Evolutionary conservation across 2,113 vertebrate species (phyloP).

Genomic region (Microcebus griseorufus): DNA sequence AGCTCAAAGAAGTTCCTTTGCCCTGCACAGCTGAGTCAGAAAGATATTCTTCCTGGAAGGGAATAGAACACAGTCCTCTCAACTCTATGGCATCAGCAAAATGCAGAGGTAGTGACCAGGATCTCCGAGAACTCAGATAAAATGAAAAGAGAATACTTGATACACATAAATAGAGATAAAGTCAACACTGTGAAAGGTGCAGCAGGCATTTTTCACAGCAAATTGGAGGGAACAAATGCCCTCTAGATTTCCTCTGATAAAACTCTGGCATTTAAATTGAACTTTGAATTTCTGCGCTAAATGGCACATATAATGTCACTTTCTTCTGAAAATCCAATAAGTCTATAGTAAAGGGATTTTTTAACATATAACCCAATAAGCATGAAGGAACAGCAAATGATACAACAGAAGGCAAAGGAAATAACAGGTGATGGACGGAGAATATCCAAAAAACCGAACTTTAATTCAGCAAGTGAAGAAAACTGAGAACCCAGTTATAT

Average conservation of each 20-base stretch:
- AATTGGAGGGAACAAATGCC: neutral
- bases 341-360: neutral
- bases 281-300: constrained; percentile 49
- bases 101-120: neutral
- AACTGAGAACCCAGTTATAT: neutral
- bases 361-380: neutral
- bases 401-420: neutral
- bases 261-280: constrained; percentile 47
- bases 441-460: neutral
- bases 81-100: neutral
- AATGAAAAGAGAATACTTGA: neutral
- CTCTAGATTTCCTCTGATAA: constrained; percentile 48
- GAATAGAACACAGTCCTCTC: neutral
- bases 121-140: neutral
- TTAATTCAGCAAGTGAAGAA: neutral
- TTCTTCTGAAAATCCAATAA: constrained; percentile 22
- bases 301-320: constrained; percentile 22
- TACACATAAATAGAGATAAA: neutral
- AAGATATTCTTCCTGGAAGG: neutral
- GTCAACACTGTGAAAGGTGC: neutral
- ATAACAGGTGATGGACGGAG: neutral
- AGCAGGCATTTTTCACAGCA: constrained; percentile 16
- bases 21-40: neutral
- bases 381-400: neutral
- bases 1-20: neutral